Evolutionary conservation across 2,113 vertebrate species (phyloP).

Genomic region (Edolisoma coerulescens): DNA sequence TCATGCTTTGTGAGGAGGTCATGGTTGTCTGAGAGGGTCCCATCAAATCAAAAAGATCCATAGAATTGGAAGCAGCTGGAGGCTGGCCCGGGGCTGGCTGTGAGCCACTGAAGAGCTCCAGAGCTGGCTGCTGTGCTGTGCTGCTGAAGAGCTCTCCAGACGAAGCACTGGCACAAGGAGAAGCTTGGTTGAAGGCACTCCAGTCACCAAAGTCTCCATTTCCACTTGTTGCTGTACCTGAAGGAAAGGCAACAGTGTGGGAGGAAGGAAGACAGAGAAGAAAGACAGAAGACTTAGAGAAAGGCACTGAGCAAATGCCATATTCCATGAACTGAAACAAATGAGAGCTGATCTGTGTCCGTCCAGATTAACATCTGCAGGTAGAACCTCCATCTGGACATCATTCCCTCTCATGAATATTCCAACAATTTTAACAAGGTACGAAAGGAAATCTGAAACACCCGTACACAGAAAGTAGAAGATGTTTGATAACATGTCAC

Average conservation of each 20-base stretch:
- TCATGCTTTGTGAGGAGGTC: constrained; percentile 90
- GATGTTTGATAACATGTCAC: constrained; percentile 7
- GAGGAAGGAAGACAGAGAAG: not conserved
- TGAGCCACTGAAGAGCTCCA: constrained; percentile 56
- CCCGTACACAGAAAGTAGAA: not conserved
- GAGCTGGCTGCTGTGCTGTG: constrained; percentile 64
- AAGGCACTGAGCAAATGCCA: constrained; percentile 45
- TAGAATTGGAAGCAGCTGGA: constrained; percentile 68
- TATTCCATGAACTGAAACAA: constrained; percentile 76
- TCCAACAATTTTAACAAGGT: constrained; percentile 76
- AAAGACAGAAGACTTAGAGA: constrained; percentile 26
- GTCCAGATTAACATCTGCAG: constrained; percentile 87
- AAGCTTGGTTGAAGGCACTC: constrained; percentile 90
- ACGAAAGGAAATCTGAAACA: constrained; percentile 56
- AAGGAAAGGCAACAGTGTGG: not conserved
- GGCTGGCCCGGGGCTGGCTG: constrained; percentile 52
- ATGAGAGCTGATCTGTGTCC: constrained; percentile 84
- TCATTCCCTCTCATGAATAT: constrained; percentile 83
- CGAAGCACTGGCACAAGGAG: constrained; percentile 69
- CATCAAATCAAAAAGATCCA: constrained; percentile 91
- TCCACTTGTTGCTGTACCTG: constrained; percentile 75
- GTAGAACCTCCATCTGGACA: constrained; percentile 85
- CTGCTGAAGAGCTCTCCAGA: constrained; percentile 68
- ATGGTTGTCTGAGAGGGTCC: constrained; percentile 82
- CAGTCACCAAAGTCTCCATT: constrained; percentile 95